Evolutionary conservation across 2,888 invertebrate species (phyloP), one percentile per base, ranked within the genome.

Genomic region (Parasteatoda lunata): DNA sequence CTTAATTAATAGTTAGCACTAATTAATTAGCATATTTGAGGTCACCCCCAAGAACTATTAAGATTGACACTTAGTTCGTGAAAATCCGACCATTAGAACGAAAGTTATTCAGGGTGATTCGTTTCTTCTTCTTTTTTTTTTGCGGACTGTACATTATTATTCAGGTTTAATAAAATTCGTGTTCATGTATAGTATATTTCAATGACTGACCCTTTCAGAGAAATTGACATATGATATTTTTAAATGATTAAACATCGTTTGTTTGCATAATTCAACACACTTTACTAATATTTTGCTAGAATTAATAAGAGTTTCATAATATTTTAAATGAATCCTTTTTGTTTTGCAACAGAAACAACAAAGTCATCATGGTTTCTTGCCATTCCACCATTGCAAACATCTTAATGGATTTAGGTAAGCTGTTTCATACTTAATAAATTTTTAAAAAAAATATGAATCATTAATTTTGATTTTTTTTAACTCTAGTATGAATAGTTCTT

Each of bases 331-430:
- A 47, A 13, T 68, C 69, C 54, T 3, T 69, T 64, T 15, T 48
- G 13, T 52, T 52, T 30, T 64, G 13, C 69, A 59, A 3, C 48
- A 84, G 84, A 30, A 45, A 73, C 51, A 70, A 75, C 7, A 48
- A 79, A 13, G 8, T 73, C 49, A 13, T 45, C 47, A 30, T 78
- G 49, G 49, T 69, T 47, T 65, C 69, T 68, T 78, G 68, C 70
- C 73, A 79, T 51, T 65, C 84, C 30, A 79, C 69, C n/a, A 51
- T 84, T 48, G 65, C 69, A 51, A 84, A 75, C 47, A 64, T 73
- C 15, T 49, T 84, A 70, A 49, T 76, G 13, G 84, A 84, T 52
- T 70, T 84, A 30, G 84, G 84, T 84, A 79, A 84, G 73, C 68
- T 15, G 6, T 9, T 15, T 30, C 30, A 15, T 9, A 15, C 30